phyloP scores from a whole-genome alignment of 2,888 invertebrate species.

The Chesias legatella region DNA sequence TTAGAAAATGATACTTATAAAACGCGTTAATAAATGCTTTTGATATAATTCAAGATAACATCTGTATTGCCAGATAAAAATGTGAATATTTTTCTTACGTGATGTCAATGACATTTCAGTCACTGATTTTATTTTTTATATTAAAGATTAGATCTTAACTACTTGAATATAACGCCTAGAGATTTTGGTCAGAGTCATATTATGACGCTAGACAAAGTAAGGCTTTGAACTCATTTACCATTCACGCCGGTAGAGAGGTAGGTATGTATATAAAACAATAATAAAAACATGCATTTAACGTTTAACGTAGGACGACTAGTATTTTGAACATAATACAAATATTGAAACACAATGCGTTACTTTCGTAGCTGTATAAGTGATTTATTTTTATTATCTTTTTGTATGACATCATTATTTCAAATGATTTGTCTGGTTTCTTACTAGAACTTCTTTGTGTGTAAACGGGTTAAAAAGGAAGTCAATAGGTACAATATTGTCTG shows the following conservation, averaged over 20 bases:
- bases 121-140: slow-evolving; percentile 75
- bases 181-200: slow-evolving; percentile 62
- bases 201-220: slow-evolving; percentile 47
- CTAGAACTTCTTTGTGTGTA: slow-evolving; percentile 73
- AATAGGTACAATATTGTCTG: slow-evolving; percentile 68
- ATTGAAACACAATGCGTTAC: slow-evolving; percentile 59
- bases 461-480: slow-evolving; percentile 67
- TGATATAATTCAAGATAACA: slow-evolving; percentile 69
- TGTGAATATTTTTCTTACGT: slow-evolving; percentile 79
- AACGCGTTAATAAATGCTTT: slow-evolving; percentile 64
- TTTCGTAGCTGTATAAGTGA: slow-evolving; percentile 71
- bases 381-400: slow-evolving; percentile 65
- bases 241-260: slow-evolving; percentile 54
- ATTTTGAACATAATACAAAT: slow-evolving; percentile 61
- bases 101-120: slow-evolving; percentile 77
- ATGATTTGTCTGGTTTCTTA: slow-evolving; percentile 64
- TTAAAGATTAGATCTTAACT: slow-evolving; percentile 71
- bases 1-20: slow-evolving; percentile 64
- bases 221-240: slow-evolving; percentile 54
- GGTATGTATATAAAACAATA: slow-evolving; percentile 59
- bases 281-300: slow-evolving; percentile 65
- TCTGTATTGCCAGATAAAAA: slow-evolving; percentile 81
- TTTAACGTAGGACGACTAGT: slow-evolving; percentile 69
- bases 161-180: slow-evolving; percentile 60
- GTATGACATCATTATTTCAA: slow-evolving; percentile 63